These are phyloP conservation scores for Neogale vison DNA, from an alignment of 2,113 vertebrate species.

Conservation along the genomic window DNA sequence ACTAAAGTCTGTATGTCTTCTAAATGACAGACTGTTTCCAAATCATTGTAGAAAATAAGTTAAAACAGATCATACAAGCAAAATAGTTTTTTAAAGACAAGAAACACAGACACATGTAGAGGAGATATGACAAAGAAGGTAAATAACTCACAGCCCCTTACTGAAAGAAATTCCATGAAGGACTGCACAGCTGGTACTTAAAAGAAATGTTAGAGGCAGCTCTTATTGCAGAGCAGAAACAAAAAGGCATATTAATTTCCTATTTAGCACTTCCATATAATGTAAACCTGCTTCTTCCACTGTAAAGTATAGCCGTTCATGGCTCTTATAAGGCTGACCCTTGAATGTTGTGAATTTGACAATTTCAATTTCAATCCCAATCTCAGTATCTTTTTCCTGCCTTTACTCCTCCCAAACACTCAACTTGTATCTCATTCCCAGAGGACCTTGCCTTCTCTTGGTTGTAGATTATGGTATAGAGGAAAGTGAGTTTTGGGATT, in stretches of 20 bases:
- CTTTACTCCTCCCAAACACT: neutral
- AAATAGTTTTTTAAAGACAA: neutral
- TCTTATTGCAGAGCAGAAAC: neutral
- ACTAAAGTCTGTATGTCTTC: neutral
- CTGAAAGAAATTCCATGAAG: neutral
- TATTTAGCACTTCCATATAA: neutral
- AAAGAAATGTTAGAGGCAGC: neutral
- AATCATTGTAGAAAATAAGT: neutral
- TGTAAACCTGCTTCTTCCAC: neutral
- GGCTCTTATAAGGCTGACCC: neutral
- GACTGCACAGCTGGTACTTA: neutral
- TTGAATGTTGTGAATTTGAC: neutral
- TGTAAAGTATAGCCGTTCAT: neutral
- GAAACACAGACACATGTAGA: neutral
- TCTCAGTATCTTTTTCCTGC: neutral
- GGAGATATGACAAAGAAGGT: neutral
- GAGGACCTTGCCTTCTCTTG: neutral
- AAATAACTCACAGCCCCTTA: neutral
- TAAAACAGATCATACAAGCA: neutral
- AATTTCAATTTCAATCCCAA: neutral
- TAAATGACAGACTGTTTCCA: neutral
- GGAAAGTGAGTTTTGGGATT: neutral
- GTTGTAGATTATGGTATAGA: neutral
- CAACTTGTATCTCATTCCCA: neutral
- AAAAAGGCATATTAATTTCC: neutral